Evolutionary conservation across 1,140 invertebrate genomes (phyloP).

Genomic region (Zeugodacus cucurbitae): DNA sequence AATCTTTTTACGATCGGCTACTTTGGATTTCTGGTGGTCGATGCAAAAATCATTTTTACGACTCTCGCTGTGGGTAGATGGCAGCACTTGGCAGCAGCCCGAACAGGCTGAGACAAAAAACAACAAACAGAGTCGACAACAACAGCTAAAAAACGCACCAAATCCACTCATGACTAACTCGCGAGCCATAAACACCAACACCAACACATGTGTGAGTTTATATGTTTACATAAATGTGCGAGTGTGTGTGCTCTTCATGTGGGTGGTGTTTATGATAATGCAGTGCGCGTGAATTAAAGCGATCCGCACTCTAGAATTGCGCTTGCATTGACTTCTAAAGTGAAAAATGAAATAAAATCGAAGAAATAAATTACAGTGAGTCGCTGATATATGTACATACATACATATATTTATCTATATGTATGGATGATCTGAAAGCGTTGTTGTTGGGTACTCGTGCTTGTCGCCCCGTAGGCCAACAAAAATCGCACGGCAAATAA

Average conservation of each 20-base stretch:
- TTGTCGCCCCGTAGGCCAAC: too few relatives aligned
- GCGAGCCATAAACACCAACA: not conserved
- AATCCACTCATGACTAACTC: not conserved
- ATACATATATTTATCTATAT: not conserved
- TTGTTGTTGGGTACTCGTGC: too few relatives aligned
- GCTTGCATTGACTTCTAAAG: not conserved
- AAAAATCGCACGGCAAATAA: too few relatives aligned
- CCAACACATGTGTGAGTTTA: not conserved
- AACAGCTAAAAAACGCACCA: not conserved
- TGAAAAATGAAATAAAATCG: not conserved
- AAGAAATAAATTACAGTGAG: not conserved
- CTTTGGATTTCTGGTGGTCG: constrained; percentile 34
- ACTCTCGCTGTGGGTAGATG: constrained; percentile 9
- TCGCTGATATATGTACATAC: not conserved
- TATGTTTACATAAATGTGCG: not conserved
- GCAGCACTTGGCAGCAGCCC: not conserved
- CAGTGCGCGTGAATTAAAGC: not conserved
- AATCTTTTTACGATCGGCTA: constrained; percentile 25
- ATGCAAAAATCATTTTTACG: constrained; percentile 28
- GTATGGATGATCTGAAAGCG: too few relatives aligned
- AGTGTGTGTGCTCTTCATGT: not conserved
- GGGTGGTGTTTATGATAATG: constrained; percentile 38
- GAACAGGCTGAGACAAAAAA: not conserved
- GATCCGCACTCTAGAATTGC: constrained; percentile 15
- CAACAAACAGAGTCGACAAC: too few relatives aligned